Evolutionary conservation across 2,888 invertebrate genomes (phyloP).

Genomic region (Drosophila falleni): DNA sequence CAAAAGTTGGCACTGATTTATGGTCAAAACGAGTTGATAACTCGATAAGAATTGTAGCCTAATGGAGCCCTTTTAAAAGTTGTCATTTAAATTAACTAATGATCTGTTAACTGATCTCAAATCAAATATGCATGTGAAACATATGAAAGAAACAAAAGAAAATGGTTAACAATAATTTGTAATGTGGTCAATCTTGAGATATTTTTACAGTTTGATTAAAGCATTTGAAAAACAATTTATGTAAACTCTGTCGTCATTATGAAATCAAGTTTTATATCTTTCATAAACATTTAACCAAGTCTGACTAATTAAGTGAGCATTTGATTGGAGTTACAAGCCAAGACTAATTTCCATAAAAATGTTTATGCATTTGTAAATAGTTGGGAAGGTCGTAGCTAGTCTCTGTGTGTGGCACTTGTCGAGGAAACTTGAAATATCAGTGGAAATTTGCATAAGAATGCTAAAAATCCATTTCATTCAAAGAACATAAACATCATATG

Average conservation of each 20-base stretch:
- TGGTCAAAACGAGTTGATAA: conserved; percentile 14
- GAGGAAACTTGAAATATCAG: background rate
- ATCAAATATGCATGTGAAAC: conserved; percentile 17
- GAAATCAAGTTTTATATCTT: conserved; percentile 43
- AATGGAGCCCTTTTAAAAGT: conserved; percentile 19
- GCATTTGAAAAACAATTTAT: conserved; percentile 37
- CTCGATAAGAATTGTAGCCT: conserved; percentile 39
- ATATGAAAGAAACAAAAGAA: conserved; percentile 21
- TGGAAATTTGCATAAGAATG: conserved; percentile 63
- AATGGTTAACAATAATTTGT: conserved; percentile 40
- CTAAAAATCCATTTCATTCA: conserved; percentile 37
- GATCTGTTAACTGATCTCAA: conserved; percentile 24
- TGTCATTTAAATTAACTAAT: conserved; percentile 37
- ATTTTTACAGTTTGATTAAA: conserved; percentile 34
- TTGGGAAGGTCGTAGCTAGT: conserved; percentile 53
- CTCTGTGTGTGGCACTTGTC: conserved; percentile 44
- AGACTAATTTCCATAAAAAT: conserved; percentile 60
- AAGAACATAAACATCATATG: conserved; percentile 36
- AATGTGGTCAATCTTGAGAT: conserved; percentile 12
- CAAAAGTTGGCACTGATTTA: conserved; percentile 48
- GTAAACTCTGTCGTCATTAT: conserved; percentile 37
- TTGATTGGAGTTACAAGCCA: conserved; percentile 17
- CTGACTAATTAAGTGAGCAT: conserved; percentile 58
- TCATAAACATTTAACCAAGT: conserved; percentile 53
- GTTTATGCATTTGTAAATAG: conserved; percentile 49